A percentile compares a stretch with the other conserved stretches of the same genome.
Conservation (phyloP, 2,797 vertebrate species). For the Alfaro cultratus region DNA sequence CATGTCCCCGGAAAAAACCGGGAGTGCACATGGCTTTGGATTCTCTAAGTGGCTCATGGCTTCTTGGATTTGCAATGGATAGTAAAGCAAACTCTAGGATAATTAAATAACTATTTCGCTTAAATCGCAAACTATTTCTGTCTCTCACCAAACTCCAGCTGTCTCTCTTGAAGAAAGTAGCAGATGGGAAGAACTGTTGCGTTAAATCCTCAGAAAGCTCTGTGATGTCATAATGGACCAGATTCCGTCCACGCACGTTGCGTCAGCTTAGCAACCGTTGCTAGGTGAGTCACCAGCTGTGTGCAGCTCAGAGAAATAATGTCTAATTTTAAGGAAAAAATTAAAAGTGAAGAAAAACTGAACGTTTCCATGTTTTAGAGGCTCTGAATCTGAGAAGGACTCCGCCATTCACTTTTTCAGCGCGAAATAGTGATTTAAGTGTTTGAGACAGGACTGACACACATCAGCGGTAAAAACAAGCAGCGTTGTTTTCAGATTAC, state of each 20-base stretch:
- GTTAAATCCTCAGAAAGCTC: neutral
- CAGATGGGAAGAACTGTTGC: neutral
- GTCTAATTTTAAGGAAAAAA: neutral
- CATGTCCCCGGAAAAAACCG: neutral
- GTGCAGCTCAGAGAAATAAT: neutral
- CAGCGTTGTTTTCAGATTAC: too few species aligned
- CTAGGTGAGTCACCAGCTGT: neutral
- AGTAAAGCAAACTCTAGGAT: neutral
- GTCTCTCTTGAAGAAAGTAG: neutral
- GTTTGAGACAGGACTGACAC: too few species aligned
- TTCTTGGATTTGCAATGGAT: neutral
- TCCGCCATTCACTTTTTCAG: too few species aligned
- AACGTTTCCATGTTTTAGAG: too few species aligned
- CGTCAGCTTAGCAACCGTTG: too few species aligned
- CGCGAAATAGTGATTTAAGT: too few species aligned
- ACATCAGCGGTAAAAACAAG: too few species aligned
- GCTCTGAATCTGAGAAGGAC: too few species aligned
- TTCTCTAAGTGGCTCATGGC: neutral
- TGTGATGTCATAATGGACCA: neutral
- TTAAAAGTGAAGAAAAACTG: too few species aligned
- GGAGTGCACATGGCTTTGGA: neutral
- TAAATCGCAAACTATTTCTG: neutral
- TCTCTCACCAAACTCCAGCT: neutral
- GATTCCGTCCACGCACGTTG: too few species aligned
- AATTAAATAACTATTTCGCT: neutral